Evolutionary conservation across 2,888 invertebrate genomes (phyloP), one percentile per base, ranked within the genome.

Genomic region (Synanthedon vespiformis): DNA sequence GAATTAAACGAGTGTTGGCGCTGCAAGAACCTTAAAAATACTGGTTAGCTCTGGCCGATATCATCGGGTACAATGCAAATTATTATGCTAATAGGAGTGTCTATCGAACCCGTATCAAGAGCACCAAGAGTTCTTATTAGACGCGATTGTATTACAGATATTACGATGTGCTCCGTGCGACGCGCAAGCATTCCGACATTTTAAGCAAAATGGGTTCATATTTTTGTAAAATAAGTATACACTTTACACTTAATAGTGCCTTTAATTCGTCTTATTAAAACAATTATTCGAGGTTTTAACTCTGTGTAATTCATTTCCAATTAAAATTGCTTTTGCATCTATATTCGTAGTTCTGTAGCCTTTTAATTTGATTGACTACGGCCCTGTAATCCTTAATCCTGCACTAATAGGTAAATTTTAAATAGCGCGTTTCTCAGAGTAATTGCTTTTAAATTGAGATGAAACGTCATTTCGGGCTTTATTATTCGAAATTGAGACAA

Each of bases 131-230:
- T 70, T 70, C 70, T 73, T 77, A 77, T 74, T 69, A 68, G 70
- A 71, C 63, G 67, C 59, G 74, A 77, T 77, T 72, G 70, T 72
- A 77, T 76, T 77, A 74, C 62, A 67, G 74, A 77, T 77, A 74
- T 65, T 63, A 51, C 40, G 6, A 6, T 12, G 50, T 12, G 50
- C 50, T 12, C 12, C 27, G 40, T 13, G 11, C 12, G 2, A 14
- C 12, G 22, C 48, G 48, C n/a, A 8, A 44, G 14, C 47, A 34
- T 34, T 34, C 34, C 8, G 34, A 34, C 34, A 34, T 10, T 14
- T 41, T 2, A 14, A 13, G 44, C n/a, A 14, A 44, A 44, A n/a
- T 14, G 44, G 14, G n/a, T 14, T 13, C 34, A 13, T 12, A 44
- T 44, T 44, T 13, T 12, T 13, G 1, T 44, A 44, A 13, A 13